These are phyloP conservation scores for Periophthalmus magnuspinnatus DNA, from an alignment of 2,797 vertebrate species.

Conservation along the genomic window DNA sequence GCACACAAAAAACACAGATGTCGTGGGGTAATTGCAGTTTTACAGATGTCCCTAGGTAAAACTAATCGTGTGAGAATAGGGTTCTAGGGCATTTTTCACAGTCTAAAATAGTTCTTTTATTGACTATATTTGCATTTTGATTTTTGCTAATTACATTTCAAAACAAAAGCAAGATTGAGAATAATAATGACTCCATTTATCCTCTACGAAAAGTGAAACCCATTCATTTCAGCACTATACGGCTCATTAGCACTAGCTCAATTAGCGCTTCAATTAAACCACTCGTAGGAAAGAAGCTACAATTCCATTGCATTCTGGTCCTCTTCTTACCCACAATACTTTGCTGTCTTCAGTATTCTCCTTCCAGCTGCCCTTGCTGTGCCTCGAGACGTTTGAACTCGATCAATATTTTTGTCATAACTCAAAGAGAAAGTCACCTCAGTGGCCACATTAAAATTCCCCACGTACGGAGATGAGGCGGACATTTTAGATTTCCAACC, in stretches of 20 bases:
- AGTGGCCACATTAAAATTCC: conserved; percentile 61
- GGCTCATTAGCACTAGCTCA: conserved; percentile 24
- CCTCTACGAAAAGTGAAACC: background rate
- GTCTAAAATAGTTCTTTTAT: too few species aligned
- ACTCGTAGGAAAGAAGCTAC: conserved; percentile 4
- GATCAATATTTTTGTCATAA: conserved; percentile 73
- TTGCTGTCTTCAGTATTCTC: conserved; percentile 57
- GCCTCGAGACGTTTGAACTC: conserved; percentile 38
- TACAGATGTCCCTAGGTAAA: too few species aligned
- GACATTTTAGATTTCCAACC: conserved; percentile 37
- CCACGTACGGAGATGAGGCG: conserved; percentile 34
- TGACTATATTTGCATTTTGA: background rate
- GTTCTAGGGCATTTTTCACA: too few species aligned
- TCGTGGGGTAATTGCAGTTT: too few species aligned
- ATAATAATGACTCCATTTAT: conserved; percentile 40
- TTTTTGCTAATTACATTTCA: background rate
- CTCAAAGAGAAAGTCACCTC: conserved; percentile 64
- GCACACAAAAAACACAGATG: too few species aligned
- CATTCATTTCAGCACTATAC: conserved; percentile 21
- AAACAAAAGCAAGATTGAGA: conserved; percentile 7
- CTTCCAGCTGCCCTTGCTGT: conserved; percentile 55
- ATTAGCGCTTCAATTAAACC: conserved; percentile 28
- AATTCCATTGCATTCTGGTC: background rate
- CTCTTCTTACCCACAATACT: background rate
- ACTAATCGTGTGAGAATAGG: too few species aligned